phyloP scores from a whole-genome alignment of 2,888 invertebrate genomes.

The Agrilus biguttatus region DNA sequence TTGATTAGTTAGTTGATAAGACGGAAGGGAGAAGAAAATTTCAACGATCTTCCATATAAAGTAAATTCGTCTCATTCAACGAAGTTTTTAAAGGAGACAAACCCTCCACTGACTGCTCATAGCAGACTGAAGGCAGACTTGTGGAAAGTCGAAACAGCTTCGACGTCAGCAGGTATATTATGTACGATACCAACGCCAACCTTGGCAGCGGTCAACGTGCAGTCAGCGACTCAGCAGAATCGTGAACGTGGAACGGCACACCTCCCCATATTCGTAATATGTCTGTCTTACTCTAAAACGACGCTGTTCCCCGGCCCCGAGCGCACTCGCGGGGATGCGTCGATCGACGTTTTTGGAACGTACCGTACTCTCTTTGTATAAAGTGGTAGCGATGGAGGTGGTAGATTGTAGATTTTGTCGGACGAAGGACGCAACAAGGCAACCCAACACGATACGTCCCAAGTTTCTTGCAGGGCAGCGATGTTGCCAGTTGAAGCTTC shows the following conservation, averaged over 20 bases:
- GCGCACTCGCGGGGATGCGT: slow-evolving; percentile 2
- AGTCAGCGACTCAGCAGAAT: slow-evolving; percentile 10
- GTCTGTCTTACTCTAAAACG: slow-evolving; percentile 2
- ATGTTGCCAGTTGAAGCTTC: too few relatives aligned
- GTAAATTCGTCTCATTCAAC: neutral
- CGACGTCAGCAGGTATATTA: slow-evolving; percentile 15
- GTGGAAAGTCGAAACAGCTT: too few relatives aligned
- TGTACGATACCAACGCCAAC: slow-evolving; percentile 12
- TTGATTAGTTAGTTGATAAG: too few relatives aligned
- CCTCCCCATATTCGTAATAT: slow-evolving; percentile 6
- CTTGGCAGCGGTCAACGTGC: slow-evolving; percentile 24
- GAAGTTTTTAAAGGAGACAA: neutral
- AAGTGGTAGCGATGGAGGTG: too few relatives aligned
- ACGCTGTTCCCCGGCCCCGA: slow-evolving; percentile 2
- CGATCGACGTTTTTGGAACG: slow-evolving; percentile 18
- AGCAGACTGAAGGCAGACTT: slow-evolving; percentile 17
- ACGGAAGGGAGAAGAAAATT: neutral
- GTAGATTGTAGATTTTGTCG: too few relatives aligned
- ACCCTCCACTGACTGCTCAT: neutral
- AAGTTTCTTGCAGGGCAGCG: too few relatives aligned
- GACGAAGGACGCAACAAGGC: too few relatives aligned
- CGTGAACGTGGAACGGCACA: neutral
- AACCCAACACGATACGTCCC: too few relatives aligned
- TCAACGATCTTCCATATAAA: neutral
- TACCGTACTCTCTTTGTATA: slow-evolving; percentile 8